Percentiles rank a stretch among this genome's conserved stretches.
phyloP scores from a whole-genome alignment of 2,113 vertebrate genomes.

The Misgurnus mizolepis region DNA sequence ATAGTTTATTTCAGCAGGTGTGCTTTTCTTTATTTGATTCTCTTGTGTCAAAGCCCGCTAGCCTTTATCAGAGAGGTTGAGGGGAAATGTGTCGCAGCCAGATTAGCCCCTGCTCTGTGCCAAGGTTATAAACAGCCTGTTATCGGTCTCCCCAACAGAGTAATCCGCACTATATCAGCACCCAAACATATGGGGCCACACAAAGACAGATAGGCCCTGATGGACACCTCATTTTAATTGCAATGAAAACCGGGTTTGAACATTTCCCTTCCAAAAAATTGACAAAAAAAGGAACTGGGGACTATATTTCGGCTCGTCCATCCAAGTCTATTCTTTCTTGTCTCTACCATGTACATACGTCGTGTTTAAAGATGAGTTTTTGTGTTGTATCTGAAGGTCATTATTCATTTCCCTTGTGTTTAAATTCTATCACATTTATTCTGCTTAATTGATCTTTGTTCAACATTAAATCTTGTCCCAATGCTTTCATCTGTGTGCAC shows the following conservation, averaged over 20 bases:
- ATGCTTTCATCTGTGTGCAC: slow-evolving; percentile 11
- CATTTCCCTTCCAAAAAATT: slow-evolving; percentile 51
- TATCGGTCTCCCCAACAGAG: slow-evolving; percentile 97
- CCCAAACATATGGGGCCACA: slow-evolving; percentile 97
- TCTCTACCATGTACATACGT: slow-evolving; percentile 38
- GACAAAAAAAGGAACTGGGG: slow-evolving; percentile 29
- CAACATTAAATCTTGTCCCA: slow-evolving; percentile 20
- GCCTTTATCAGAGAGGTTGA: slow-evolving; percentile 81
- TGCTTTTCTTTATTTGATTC: slow-evolving; percentile 71
- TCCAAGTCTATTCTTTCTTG: slow-evolving; percentile 13
- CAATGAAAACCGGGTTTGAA: slow-evolving; percentile 82
- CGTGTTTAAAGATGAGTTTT: slow-evolving; percentile 30
- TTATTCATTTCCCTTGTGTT: slow-evolving; percentile 44
- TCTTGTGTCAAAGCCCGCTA: slow-evolving; percentile 83
- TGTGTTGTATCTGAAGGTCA: slow-evolving; percentile 39
- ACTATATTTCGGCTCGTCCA: slow-evolving; percentile 25
- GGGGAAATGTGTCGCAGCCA: slow-evolving; percentile 92
- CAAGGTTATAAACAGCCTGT: slow-evolving; percentile 98
- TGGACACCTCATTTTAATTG: slow-evolving; percentile 98
- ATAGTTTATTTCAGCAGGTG: slow-evolving; percentile 13
- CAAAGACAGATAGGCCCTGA: slow-evolving; percentile 93
- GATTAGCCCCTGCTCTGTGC: slow-evolving; percentile 94
- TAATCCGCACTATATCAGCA: slow-evolving; percentile 98
- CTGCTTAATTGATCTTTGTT: slow-evolving; percentile 48
- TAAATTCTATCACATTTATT: slow-evolving; percentile 40